Evolutionary conservation across 2,113 vertebrate species (phyloP).

Genomic region (Heterocephalus glaber): DNA sequence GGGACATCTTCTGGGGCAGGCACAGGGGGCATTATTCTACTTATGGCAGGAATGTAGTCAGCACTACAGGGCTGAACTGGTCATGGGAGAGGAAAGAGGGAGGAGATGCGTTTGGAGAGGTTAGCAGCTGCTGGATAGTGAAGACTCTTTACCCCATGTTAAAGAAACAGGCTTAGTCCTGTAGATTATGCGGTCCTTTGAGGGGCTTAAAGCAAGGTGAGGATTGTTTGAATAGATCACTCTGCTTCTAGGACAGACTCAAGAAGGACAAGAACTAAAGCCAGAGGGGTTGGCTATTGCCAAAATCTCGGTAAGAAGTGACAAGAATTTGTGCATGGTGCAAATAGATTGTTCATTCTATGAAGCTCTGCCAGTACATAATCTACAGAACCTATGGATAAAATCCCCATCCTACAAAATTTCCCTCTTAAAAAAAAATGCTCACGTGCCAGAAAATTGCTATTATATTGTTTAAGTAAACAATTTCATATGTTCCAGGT

Average conservation of each 20-base stretch:
- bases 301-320: neutral
- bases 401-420: neutral
- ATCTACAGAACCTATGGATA: neutral
- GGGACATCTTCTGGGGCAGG: neutral
- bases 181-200: neutral
- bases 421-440: neutral
- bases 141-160: neutral
- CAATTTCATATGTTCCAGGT: neutral
- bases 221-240: neutral
- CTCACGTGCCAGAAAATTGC: neutral
- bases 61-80: neutral
- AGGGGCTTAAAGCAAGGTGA: neutral
- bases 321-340: neutral
- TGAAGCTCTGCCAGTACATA: neutral
- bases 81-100: neutral
- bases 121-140: neutral
- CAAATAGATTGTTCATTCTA: neutral
- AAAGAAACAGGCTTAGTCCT: neutral
- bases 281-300: neutral
- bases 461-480: neutral
- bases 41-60: neutral
- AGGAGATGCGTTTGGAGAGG: neutral
- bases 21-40: neutral
- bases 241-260: neutral
- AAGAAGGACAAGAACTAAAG: neutral